Conservation (phyloP, 2,113 vertebrate genomes). For the Lanius ludovicianus region DNA sequence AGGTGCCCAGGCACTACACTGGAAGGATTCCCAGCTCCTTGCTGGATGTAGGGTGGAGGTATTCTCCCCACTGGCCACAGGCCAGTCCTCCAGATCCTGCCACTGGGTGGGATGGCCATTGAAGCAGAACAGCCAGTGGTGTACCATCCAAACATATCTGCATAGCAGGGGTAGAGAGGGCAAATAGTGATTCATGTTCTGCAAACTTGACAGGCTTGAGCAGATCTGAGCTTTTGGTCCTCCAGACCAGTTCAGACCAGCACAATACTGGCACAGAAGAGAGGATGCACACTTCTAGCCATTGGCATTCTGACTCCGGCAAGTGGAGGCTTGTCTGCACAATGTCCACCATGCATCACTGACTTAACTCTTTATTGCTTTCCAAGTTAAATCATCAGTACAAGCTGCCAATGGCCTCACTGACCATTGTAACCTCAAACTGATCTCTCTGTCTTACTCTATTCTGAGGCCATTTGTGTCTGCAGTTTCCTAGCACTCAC, state of each 20-base stretch:
- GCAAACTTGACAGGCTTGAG: not conserved
- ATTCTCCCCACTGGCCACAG: not conserved
- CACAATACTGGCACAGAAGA: not conserved
- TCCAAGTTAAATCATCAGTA: not conserved
- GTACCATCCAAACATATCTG: not conserved
- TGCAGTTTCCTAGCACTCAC: rapidly evolving
- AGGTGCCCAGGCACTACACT: not conserved
- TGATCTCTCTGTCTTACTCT: not conserved
- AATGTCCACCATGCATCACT: too few relatives aligned
- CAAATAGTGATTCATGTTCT: not conserved
- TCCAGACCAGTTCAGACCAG: not conserved
- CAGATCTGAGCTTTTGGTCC: not conserved
- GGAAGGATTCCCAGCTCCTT: not conserved
- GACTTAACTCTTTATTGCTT: not conserved
- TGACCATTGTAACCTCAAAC: not conserved
- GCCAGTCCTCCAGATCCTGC: not conserved
- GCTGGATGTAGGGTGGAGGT: not conserved
- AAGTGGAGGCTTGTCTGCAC: not conserved
- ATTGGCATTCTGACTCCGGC: not conserved
- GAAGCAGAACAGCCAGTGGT: not conserved
- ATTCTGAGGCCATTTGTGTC: not conserved
- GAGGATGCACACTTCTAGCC: not conserved
- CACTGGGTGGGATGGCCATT: not conserved
- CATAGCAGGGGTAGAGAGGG: not conserved
- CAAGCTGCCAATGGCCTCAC: not conserved